Evolutionary conservation across 2,888 invertebrate genomes (phyloP), one percentile per base, ranked within the genome.

Genomic region (Timandra comae): DNA sequence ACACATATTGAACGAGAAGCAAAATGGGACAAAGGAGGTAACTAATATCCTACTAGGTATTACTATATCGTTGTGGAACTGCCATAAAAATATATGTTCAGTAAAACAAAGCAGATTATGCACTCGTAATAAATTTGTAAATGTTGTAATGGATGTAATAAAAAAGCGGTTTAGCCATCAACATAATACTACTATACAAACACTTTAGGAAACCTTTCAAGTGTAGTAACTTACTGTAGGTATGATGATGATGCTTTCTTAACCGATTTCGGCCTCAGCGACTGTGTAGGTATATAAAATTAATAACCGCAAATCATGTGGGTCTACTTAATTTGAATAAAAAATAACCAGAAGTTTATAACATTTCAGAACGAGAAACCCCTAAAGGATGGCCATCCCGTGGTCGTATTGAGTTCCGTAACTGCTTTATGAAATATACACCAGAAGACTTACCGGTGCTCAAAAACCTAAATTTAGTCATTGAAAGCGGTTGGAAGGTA

Each of bases 401-500:
- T 2, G 94, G 94, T 0, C 85, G 87, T 43, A 84, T 92, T 12
- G 73, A 77, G 36, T 92, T 92, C 63, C 78, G 86, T 22, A 77
- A 88, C 43, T 87, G 91, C 56, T 90, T 86, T 45, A 81, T 95
- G 62, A 88, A 88, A 48, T 95, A 95, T 62, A 78, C 87, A 0
- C 84, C 87, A 2, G 86, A 88, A 32, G 89, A 88, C 30, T 80
- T 88, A 19, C 89, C 92, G 0, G 93, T 95, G 6, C 86, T 97
- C 2, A 94, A 91, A 52, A 87, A 92, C 59, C 79, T 94, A 7
- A 91, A 90, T 53, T 74, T 94, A 27, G 65, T 75, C 0, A 90
- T 95, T 32, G 86, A 91, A 56, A 87, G 91, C 22, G 90, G 89
- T 20, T 90, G 90, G 81, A 92, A 92, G 84, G 91, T 91, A 74